Evolutionary conservation across 2,113 vertebrate species (phyloP).

Genomic region (Atrichornis clamosus): DNA sequence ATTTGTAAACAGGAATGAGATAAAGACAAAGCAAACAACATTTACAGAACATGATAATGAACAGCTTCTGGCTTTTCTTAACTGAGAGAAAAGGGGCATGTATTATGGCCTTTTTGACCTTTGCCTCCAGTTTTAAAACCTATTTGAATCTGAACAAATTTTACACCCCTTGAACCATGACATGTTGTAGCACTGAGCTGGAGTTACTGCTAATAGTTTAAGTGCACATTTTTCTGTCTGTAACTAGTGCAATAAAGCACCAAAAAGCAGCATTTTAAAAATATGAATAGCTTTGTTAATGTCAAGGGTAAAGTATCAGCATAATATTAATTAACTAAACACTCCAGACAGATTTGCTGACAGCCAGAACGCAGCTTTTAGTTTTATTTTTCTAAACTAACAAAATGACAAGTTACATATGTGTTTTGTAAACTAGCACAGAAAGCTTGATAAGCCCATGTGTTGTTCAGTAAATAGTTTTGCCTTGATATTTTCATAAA

Average conservation of each 20-base stretch:
- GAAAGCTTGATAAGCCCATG: background rate
- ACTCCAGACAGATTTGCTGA: background rate
- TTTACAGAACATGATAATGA: background rate
- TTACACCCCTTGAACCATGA: background rate
- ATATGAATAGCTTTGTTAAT: background rate
- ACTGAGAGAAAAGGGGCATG: background rate
- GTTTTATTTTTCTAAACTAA: conserved; percentile 27
- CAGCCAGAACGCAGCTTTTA: background rate
- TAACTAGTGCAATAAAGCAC: background rate
- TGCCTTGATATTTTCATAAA: background rate
- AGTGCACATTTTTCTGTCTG: background rate
- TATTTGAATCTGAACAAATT: background rate
- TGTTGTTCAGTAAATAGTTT: background rate
- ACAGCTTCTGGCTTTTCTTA: background rate
- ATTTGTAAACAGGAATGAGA: conserved; percentile 53
- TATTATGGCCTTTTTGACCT: background rate
- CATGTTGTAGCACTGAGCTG: background rate
- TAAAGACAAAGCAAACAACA: background rate
- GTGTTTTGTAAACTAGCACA: background rate
- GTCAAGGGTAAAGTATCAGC: background rate
- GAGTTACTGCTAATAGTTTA: background rate
- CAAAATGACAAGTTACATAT: background rate
- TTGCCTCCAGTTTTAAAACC: background rate
- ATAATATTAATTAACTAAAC: background rate
- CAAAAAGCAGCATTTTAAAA: background rate